These are phyloP conservation scores for Candidula unifasciata DNA, from an alignment of 2,888 invertebrate genomes.

Conservation along the genomic window DNA sequence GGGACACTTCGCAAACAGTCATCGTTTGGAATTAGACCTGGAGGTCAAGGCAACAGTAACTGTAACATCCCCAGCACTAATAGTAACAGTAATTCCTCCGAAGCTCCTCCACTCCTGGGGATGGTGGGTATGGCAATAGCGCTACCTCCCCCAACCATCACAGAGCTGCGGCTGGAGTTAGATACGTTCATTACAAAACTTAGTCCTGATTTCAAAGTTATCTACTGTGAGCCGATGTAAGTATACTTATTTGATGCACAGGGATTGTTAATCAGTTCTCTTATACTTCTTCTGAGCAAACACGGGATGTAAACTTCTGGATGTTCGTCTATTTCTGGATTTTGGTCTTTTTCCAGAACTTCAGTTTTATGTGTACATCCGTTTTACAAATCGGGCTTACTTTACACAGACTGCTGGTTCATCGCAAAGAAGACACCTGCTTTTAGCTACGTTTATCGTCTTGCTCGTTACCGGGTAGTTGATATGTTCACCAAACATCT, in stretches of 20 bases:
- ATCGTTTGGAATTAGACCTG: constrained; percentile 88
- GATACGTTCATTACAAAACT: constrained; percentile 92
- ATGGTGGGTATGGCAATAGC: constrained; percentile 97
- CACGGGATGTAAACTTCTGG: no score
- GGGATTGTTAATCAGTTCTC: no score
- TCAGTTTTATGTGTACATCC: no score
- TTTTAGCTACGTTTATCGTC: no score
- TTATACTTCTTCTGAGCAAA: no score
- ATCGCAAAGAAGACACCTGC: no score
- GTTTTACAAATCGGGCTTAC: no score
- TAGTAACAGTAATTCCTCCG: neutral
- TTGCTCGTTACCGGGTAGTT: no score
- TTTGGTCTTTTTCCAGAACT: no score
- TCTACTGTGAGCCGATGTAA: constrained; percentile 97
- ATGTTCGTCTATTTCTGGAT: no score
- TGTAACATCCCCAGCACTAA: neutral
- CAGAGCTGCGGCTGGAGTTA: constrained; percentile 96
- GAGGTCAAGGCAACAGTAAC: neutral
- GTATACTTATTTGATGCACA: constrained; percentile 67
- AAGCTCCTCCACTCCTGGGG: constrained; percentile 82
- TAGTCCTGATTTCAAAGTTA: constrained; percentile 96
- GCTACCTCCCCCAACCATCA: constrained; percentile 96
- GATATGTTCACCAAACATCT: no score
- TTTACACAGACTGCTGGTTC: no score
- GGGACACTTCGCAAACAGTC: constrained; percentile 95